Evolutionary conservation across 2,888 invertebrate species (phyloP), one percentile per base, ranked within the genome.

Genomic region (Dasypogon diadema): DNA sequence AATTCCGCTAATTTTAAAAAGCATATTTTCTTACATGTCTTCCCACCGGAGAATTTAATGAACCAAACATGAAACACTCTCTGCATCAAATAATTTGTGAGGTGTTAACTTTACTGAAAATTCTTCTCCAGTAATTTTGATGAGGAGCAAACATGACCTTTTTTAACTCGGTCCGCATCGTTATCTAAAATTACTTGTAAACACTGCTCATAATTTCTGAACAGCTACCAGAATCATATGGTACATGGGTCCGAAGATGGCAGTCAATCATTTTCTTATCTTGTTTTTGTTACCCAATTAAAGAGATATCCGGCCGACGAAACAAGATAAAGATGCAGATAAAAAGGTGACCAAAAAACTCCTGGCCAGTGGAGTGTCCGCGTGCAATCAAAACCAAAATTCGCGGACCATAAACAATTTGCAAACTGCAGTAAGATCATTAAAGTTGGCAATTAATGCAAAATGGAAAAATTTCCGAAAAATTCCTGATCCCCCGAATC

Each of bases 221-320:
- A 4, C 4, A 12, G 65, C 65, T 65, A 46, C 65, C 65, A 65
- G 46, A 42, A 65, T 42, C 37, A 18, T n/a, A 24, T 21, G 14
- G 14, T 24, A 46, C 46, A 46, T 37, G 48, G 22, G 18, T 14
- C 46, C 65, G 14, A 65, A 12, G 21, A 21, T n/a, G 10, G 26
- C 65, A 65, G 65, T 65, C 48, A 65, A 65, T 65, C 65, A 65
- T 65, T 6, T 65, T 65, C 65, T 65, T 65, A 65, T 65, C 65
- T 65, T 46, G 65, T 46, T 65, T 24, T 48, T 46, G 24, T 65
- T 65, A 65, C 65, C 65, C 65, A 65, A 48, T 65, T 65, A 65
- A 65, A 65, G 14, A 42, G 48, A 65, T 65, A 65, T 65, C 48
- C 14, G 3, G 46, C 16, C 48, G 65, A 46, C 22, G 65, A 24